Percentiles rank a stretch among this genome's conserved stretches.
Evolutionary conservation across 2,113 vertebrate species (phyloP).

Genomic region (Hemicordylus capensis): DNA sequence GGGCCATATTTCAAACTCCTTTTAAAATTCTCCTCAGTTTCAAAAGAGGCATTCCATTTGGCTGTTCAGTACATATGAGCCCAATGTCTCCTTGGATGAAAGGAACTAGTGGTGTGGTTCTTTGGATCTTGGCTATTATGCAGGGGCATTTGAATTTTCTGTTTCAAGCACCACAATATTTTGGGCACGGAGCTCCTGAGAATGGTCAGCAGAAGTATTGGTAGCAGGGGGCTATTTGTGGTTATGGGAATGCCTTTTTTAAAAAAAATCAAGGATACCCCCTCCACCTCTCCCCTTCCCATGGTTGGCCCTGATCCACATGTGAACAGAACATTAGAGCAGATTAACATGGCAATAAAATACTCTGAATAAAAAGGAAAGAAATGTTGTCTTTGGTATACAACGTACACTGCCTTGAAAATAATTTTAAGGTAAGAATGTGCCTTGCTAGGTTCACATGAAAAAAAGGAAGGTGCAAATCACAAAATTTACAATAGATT

Average conservation of each 20-base stretch:
- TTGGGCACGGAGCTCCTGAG: background rate
- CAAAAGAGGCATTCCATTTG: background rate
- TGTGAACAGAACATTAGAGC: constrained; percentile 47
- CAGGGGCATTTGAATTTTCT: background rate
- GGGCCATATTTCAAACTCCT: background rate
- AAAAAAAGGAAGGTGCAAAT: constrained; percentile 73
- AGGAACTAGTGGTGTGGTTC: background rate
- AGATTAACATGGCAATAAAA: constrained; percentile 57
- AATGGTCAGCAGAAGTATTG: background rate
- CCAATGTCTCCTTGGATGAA: background rate
- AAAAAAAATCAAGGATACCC: background rate
- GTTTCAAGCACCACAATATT: background rate
- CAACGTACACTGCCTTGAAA: constrained; percentile 72
- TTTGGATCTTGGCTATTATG: background rate
- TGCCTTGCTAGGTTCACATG: constrained; percentile 70
- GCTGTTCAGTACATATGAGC: background rate
- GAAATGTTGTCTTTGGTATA: constrained; percentile 90
- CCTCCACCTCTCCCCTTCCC: background rate
- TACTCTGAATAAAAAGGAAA: constrained; percentile 47
- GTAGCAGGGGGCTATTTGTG: background rate
- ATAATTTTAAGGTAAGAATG: constrained; percentile 65
- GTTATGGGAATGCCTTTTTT: background rate
- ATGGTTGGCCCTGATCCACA: constrained; percentile 21
- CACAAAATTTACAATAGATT: constrained; percentile 83
- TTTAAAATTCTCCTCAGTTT: background rate